Evolutionary conservation across 2,113 vertebrate species (phyloP), one percentile per base, ranked within the genome.

Genomic region (Conger conger): DNA sequence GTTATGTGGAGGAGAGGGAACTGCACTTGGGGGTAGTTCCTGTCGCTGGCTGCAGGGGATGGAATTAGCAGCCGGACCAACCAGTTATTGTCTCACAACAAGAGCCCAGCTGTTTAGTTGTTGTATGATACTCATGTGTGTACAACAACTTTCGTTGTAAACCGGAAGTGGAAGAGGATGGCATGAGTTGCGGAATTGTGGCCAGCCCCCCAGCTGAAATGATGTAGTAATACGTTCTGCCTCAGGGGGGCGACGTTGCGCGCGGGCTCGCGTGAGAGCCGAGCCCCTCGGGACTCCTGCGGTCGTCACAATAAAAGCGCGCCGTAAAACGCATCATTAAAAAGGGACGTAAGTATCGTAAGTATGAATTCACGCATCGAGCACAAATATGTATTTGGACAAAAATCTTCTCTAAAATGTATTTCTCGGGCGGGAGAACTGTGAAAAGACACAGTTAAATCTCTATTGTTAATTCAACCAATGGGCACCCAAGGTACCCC

Each of bases 251-350:
- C 82, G 81, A 36, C 37, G 85, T 83, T 82, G 76, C 38, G 36
- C 87, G 53, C 86, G 85, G 86, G 60, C 79, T 50, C 38, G 36
- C 87, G 53, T 88, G 85, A 88, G 60, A 68, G 85, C 80, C 35
- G 27, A 18, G 7, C 45, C 54, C 27, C 57, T 84, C 77, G 57
- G 82, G 53, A 86, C 82, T 77, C 85, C 85, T 86, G 80, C 23
- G 83, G 87, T 86, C 73, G 54, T 77, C n/a, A 76, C 76, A 57
- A 57, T 73, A 42, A 86, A 81, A 84, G 23, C 36, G 23, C n/a
- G 45, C 76, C 73, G 76, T 88, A 82, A 86, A 84, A 83, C 40
- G 60, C 76, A 40, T 81, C 86, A 77, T 76, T 84, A 87, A 57
- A 87, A 57, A 73, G 78, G 36, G 63, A 54, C 35, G 42, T 63